Conservation (phyloP, 2,113 vertebrate species). For the Hoplias malabaricus region DNA sequence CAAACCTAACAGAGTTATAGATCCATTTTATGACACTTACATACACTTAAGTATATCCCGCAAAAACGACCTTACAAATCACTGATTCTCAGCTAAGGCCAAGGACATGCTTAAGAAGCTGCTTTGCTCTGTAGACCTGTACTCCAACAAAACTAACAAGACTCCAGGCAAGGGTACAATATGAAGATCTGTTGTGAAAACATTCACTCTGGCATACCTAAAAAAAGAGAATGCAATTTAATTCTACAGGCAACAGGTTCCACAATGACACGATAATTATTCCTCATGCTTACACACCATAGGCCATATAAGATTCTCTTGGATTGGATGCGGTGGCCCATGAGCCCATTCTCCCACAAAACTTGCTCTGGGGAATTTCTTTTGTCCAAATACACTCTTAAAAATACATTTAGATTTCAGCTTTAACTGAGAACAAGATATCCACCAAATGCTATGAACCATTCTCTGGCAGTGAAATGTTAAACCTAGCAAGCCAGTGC, state of each 20-base stretch:
- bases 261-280: conserved; percentile 52
- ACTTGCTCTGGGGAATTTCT: not conserved
- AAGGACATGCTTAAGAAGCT: conserved; percentile 77
- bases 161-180: conserved; percentile 70
- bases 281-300: conserved; percentile 44
- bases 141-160: conserved; percentile 75
- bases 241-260: conserved; percentile 70
- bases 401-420: not conserved
- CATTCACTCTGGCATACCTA: conserved; percentile 77
- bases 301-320: conserved; percentile 16
- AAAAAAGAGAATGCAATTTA: conserved; percentile 82
- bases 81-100: conserved; percentile 61
- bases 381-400: not conserved
- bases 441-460: not conserved
- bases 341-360: not conserved
- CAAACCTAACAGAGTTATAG: conserved; percentile 10
- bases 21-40: conserved; percentile 26
- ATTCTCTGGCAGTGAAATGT: not conserved
- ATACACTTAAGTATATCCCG: conserved; percentile 49
- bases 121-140: conserved; percentile 83
- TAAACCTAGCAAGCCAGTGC: conserved; percentile 4
- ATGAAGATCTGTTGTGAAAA: conserved; percentile 77
- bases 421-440: conserved; percentile 4
- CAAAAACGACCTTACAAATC: conserved; percentile 60
- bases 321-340: not conserved